phyloP scores from a whole-genome alignment of 2,888 invertebrate genomes.

The Plebejus anna region DNA sequence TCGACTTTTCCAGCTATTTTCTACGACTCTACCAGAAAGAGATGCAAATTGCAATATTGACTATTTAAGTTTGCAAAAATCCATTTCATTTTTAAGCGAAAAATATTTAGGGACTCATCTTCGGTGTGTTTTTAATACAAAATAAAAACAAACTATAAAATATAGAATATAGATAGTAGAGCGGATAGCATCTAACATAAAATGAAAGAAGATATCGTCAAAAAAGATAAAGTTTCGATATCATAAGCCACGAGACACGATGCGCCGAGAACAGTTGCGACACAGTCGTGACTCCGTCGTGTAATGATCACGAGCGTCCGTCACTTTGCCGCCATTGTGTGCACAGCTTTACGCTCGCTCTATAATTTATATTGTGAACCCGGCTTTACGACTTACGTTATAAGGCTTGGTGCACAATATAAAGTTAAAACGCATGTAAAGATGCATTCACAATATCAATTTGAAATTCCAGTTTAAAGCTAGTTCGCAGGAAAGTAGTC shows the following conservation, averaged over 20 bases:
- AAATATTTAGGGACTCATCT: not conserved
- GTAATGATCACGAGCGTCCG: conserved; percentile 43
- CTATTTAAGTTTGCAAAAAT: no score
- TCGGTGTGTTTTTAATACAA: not conserved
- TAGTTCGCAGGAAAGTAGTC: not conserved
- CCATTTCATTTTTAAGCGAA: no score
- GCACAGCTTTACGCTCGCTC: conserved; percentile 32
- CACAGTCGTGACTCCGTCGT: conserved; percentile 67
- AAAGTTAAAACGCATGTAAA: not conserved
- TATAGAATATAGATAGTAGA: not conserved
- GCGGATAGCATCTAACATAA: not conserved
- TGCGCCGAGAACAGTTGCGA: conserved; percentile 52
- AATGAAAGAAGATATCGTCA: conserved; percentile 1
- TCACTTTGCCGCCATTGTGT: conserved; percentile 36
- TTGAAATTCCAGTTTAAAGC: not conserved
- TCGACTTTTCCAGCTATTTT: not conserved
- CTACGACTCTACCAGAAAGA: not conserved
- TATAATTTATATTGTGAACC: conserved; percentile 17
- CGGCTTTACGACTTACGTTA: not conserved
- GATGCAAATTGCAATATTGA: no score
- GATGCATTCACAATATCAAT: not conserved
- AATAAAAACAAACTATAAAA: not conserved
- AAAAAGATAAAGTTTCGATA: conserved; percentile 18
- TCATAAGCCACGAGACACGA: conserved; percentile 42
- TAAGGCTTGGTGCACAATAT: not conserved